Conservation (phyloP, 92 coral and sea anemone species). For the Isaurus tuberculatus region DNA sequence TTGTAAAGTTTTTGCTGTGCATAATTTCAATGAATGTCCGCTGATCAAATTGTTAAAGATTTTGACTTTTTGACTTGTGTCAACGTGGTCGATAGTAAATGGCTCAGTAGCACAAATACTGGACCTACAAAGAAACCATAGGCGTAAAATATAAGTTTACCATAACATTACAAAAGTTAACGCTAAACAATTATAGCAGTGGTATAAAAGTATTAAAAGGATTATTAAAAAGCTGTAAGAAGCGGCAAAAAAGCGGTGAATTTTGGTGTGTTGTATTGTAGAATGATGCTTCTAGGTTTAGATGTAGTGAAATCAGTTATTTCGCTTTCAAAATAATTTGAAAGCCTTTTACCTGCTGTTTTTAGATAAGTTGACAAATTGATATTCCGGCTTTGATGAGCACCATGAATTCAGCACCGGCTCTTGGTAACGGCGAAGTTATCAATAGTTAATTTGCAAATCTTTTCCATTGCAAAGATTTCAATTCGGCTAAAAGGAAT, state of each 20-base stretch:
- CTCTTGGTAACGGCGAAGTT: conserved; percentile 11
- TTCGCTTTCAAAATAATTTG: not conserved
- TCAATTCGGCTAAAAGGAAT: conserved; percentile 3
- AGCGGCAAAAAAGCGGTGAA: not conserved
- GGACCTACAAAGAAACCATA: conserved; percentile 34
- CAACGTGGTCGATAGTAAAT: conserved; percentile 35
- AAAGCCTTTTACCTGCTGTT: conserved; percentile 22
- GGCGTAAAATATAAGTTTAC: conserved; percentile 41
- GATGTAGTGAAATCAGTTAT: not conserved
- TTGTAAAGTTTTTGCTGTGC: not conserved
- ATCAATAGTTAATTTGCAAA: conserved; percentile 29
- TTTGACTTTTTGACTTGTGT: not conserved
- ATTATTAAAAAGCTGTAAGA: not conserved
- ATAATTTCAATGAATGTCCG: not conserved
- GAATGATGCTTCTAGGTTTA: not conserved
- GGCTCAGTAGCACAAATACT: not conserved
- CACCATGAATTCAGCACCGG: conserved; percentile 38
- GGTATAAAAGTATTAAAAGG: not conserved
- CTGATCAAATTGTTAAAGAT: not conserved
- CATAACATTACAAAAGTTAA: conserved; percentile 17
- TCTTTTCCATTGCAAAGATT: conserved; percentile 24
- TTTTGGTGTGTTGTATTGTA: not conserved
- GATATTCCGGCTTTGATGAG: conserved; percentile 17
- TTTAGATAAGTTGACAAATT: conserved; percentile 34
- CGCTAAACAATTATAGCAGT: not conserved